Conservation (phyloP, 2,113 vertebrate species). For the Erpornis zantholeuca region DNA sequence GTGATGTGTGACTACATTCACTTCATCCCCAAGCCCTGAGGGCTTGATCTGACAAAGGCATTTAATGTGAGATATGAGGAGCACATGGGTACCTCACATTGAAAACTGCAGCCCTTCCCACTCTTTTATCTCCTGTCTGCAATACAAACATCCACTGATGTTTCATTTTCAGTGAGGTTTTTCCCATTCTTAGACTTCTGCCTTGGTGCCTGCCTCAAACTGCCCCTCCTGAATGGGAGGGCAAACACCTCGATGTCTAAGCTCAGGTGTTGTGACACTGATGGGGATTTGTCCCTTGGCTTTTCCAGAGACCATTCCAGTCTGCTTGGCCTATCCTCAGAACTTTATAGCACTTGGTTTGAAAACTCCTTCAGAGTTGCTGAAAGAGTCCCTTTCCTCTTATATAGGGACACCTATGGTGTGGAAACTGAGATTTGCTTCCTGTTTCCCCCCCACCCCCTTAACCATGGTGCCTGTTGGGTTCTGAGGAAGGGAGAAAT, state of each 20-base stretch:
- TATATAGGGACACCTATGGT: accelerated
- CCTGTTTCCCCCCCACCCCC: background rate
- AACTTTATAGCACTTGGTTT: background rate
- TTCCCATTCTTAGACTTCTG: background rate
- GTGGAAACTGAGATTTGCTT: background rate
- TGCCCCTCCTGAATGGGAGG: background rate
- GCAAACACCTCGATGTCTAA: background rate
- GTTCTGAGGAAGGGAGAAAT: background rate
- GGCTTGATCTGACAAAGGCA: background rate
- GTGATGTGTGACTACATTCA: background rate
- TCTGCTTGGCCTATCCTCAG: background rate
- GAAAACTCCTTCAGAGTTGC: background rate
- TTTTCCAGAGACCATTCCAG: background rate
- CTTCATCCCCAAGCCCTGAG: background rate
- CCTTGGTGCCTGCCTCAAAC: background rate
- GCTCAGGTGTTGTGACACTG: background rate
- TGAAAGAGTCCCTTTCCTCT: background rate
- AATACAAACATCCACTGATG: background rate
- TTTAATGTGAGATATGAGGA: background rate
- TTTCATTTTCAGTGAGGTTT: background rate
- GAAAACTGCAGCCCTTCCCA: background rate
- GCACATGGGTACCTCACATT: accelerated
- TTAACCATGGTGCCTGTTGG: background rate
- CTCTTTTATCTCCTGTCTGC: background rate
- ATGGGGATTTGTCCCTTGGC: background rate